A percentile compares a stretch with the other conserved stretches of the same genome.
phyloP scores from a whole-genome alignment of 2,888 invertebrate genomes.

The Conops quadrifasciatus region DNA sequence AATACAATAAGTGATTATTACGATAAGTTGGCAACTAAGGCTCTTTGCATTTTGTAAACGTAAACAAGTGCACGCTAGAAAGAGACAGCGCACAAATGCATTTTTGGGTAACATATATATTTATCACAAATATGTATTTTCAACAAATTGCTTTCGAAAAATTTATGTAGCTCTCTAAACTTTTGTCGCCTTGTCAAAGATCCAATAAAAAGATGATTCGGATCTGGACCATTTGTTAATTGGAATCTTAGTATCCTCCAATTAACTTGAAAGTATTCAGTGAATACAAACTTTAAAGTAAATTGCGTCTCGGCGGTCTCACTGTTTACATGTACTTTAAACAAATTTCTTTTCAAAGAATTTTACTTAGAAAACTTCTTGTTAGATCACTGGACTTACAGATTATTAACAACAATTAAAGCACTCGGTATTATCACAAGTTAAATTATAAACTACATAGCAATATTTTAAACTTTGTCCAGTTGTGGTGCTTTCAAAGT shows the following conservation, averaged over 20 bases:
- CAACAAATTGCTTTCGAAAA: slow-evolving; percentile 20
- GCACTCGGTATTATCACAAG: slow-evolving; percentile 1
- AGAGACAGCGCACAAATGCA: slow-evolving; percentile 45
- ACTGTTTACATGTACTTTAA: neutral
- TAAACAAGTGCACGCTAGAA: slow-evolving; percentile 51
- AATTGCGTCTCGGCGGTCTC: slow-evolving; percentile 15
- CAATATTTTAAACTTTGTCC: neutral
- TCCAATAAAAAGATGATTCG: no score
- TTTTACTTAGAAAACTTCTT: neutral
- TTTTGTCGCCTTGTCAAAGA: neutral
- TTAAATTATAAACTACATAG: neutral
- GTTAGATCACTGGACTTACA: neutral
- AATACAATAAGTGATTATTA: neutral
- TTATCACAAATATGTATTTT: slow-evolving; percentile 28
- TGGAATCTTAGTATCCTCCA: no score
- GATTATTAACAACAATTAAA: slow-evolving; percentile 7
- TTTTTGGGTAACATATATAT: slow-evolving; percentile 46
- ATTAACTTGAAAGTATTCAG: no score
- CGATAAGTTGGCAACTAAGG: neutral
- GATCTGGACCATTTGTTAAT: no score
- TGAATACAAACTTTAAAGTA: neutral
- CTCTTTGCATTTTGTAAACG: slow-evolving; percentile 44
- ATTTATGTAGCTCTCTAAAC: slow-evolving; percentile 12
- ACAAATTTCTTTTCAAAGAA: neutral
- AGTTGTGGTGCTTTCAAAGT: slow-evolving; percentile 14